Evolutionary conservation across 2,888 invertebrate species (phyloP), one percentile per base, ranked within the genome.

Genomic region (Iphiclides podalirius): DNA sequence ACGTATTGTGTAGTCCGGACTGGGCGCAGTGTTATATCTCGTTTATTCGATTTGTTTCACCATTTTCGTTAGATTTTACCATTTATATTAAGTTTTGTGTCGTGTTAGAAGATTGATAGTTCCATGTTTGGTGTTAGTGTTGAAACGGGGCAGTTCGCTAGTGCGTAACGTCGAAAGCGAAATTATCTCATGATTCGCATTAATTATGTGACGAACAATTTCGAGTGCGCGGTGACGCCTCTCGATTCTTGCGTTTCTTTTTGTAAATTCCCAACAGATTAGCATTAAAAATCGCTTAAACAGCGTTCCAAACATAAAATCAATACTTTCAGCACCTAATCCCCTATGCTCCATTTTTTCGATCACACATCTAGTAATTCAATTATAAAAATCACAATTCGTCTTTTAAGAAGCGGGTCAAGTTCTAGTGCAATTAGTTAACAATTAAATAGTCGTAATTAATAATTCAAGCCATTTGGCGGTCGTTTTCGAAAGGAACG

Each of bases 171-270:
- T 61, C 59, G 54, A 63, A 64, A 60, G 59, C 62, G 59, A 74
- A 70, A 76, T 76, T 75, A 76, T 64, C 62, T 67, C 66, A 70
- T 78, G 79, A 80, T 76, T 82, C 81, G 79, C 75, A 78, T 81
- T 84, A 83, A 85, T 83, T 85, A 85, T 80, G 80, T 84, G 85
- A 82, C 82, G 80, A 82, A 80, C 77, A 76, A 79, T 80, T 77
- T 80, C 72, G 72, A 76, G 79, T 79, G 77, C 71, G 78, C 76
- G 82, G 79, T 85, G 84, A 80, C 81, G 83, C 79, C 39, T 50
- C 28, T 26, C 38, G 16, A 20, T 44, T 38, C 15, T 14, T 26
- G 14, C 31, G 26, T 20, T 44, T 39, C 35, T 8, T 34, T 23
- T 17, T 15, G 26, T 16, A 15, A 26, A 44, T 40, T 9, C 26